Evolutionary conservation across 2,888 invertebrate genomes (phyloP), one percentile per base, ranked within the genome.

Genomic region (Gymnosoma rotundatum): DNA sequence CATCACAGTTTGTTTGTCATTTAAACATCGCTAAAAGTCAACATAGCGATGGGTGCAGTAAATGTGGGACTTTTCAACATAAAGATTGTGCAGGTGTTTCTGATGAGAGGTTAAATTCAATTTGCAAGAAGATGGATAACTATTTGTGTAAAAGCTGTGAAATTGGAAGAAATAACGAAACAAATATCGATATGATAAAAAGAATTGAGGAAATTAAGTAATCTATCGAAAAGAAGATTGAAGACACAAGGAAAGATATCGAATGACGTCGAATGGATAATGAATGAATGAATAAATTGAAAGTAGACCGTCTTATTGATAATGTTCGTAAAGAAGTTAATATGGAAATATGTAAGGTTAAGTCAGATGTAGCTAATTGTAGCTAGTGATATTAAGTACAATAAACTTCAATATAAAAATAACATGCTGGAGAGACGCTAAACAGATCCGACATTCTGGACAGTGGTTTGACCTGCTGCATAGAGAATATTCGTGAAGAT

Each of bases 201-300:
- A n/a, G n/a, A n/a, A n/a, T n/a, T n/a, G n/a, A n/a, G n/a, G n/a
- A n/a, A n/a, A n/a, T n/a, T n/a, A n/a, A n/a, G n/a, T n/a, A n/a
- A n/a, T n/a, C n/a, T n/a, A n/a, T n/a, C n/a, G n/a, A n/a, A n/a
- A n/a, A n/a, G n/a, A 45, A 45, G 14, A 45, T 45, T 45, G 45
- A 45, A 45, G 45, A 45, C 16, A 50, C 50, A 50, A 50, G 50
- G n/a, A 50, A 16, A n/a, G n/a, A 50, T n/a, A 16, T 50, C n/a
- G 50, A 50, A n/a, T n/a, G n/a, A 50, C n/a, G 50, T n/a, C 50
- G 50, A n/a, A 50, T 50, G 50, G 50, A n/a, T n/a, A n/a, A n/a
- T n/a, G n/a, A n/a, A n/a, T n/a, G n/a, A n/a, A 48, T 14, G 3
- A 9, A 14, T 48, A 16, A 48, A 48, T 14, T 14, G 48, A 48